Conservation (phyloP, 1,140 invertebrate genomes). For the Drosophila sp. region DNA sequence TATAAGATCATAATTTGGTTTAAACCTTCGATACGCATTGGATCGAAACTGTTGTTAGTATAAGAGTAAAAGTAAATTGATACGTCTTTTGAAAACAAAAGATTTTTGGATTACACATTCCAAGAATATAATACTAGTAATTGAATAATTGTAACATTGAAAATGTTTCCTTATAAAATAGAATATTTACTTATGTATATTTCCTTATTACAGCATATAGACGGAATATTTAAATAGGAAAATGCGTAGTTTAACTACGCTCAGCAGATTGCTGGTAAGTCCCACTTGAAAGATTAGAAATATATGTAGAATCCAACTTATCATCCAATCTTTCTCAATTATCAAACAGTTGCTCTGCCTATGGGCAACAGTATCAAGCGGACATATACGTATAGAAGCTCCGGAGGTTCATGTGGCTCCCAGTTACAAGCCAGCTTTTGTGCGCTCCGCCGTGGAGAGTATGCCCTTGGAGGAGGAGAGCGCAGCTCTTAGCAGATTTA, state of each 20-base stretch:
- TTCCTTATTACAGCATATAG: constrained; percentile 2
- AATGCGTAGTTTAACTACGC: constrained; percentile 53
- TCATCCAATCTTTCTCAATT: not conserved
- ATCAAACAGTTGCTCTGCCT: constrained; percentile 39
- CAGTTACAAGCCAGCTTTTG: constrained; percentile 82
- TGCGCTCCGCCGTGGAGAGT: constrained; percentile 85
- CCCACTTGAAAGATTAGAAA: not conserved
- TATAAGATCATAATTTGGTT: no score
- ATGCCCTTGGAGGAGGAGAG: constrained; percentile 69
- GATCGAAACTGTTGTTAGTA: no score
- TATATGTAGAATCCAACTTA: not conserved
- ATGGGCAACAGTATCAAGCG: constrained; percentile 23
- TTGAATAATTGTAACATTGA: no score
- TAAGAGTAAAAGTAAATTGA: no score
- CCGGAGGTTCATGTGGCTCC: constrained; percentile 60
- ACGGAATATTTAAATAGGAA: constrained; percentile 2
- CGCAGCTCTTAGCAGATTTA: constrained; percentile 47
- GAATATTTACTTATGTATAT: not conserved
- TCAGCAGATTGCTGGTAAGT: constrained; percentile 58
- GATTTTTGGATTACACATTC: no score
- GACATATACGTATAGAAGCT: constrained; percentile 69
- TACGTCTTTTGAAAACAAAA: no score
- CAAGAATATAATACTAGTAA: no score
- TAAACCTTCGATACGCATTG: no score
- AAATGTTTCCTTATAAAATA: not conserved